phyloP scores from a whole-genome alignment of 1,140 invertebrate species.

The Neodiprion virginianus region DNA sequence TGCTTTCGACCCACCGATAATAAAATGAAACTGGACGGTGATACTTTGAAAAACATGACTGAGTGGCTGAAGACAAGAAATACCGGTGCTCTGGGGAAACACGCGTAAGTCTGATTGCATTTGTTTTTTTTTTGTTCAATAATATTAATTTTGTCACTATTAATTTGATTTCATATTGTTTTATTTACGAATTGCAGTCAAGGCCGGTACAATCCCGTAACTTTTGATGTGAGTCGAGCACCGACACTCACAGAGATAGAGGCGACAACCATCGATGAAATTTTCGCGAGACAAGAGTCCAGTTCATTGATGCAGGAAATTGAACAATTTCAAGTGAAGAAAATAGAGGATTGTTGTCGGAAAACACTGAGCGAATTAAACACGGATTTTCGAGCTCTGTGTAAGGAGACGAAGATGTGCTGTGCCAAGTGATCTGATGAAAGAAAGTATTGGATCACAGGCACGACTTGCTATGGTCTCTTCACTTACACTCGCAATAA shows the following conservation, averaged over 20 bases:
- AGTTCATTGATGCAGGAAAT: conserved; percentile 3
- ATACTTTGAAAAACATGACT: conserved; percentile 8
- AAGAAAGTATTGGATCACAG: not conserved
- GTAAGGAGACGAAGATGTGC: not conserved
- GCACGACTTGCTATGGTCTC: not conserved
- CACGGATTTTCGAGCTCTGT: not conserved
- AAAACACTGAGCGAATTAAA: not conserved
- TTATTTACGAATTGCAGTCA: conserved; percentile 10
- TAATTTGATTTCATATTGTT: not conserved
- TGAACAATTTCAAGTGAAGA: not conserved
- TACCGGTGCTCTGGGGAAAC: conserved; percentile 4
- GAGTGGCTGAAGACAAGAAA: conserved; percentile 11
- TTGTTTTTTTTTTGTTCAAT: not conserved
- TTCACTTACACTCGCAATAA: not conserved
- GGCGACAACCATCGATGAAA: conserved; percentile 10
- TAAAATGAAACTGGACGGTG: conserved; percentile 10
- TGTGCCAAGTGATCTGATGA: not conserved
- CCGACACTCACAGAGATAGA: conserved; percentile 8
- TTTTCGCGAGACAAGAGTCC: conserved; percentile 11
- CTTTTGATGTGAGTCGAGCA: not conserved
- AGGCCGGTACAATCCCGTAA: not conserved
- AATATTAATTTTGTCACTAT: conserved; percentile 11
- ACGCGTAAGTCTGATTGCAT: conserved; percentile 15
- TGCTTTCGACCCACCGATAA: conserved; percentile 6
- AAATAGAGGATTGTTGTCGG: too few species aligned